A percentile compares a stretch with the other conserved stretches of the same genome.
These are phyloP conservation scores for Eulemur rubriventer DNA, from an alignment of 2,797 vertebrate genomes.

Conservation along the genomic window DNA sequence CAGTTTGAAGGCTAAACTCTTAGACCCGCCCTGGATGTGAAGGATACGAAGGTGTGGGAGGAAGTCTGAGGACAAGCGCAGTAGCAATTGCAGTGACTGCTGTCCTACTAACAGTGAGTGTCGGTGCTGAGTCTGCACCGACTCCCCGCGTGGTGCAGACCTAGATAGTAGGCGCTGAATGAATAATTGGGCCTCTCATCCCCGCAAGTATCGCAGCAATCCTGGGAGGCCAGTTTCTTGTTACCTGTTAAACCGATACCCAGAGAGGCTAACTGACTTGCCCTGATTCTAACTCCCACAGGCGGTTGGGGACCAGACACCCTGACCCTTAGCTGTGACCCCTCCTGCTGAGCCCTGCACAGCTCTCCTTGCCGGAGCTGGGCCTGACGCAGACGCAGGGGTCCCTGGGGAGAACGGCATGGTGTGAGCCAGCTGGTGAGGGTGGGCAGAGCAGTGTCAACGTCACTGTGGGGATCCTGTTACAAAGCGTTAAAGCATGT, in stretches of 20 bases:
- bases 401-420: accelerated
- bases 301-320: too few species aligned
- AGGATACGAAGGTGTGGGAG: neutral
- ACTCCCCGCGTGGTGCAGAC: accelerated
- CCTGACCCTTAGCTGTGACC: accelerated
- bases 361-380: too few species aligned
- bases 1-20: neutral
- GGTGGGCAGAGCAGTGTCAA: accelerated
- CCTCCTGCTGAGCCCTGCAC: accelerated
- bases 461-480: accelerated
- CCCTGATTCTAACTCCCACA: neutral
- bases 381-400: neutral
- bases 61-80: accelerated
- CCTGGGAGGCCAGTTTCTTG: too few species aligned
- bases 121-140: too few species aligned
- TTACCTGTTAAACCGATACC: too few species aligned
- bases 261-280: accelerated
- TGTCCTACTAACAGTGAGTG: accelerated
- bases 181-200: neutral
- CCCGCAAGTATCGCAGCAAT: neutral
- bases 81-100: accelerated
- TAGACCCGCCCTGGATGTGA: accelerated
- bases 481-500: neutral
- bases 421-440: too few species aligned
- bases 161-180: accelerated